Base-by-base conservation (phyloP, 2,888 invertebrate genomes). In the Rhagonycha fulva region DNA sequence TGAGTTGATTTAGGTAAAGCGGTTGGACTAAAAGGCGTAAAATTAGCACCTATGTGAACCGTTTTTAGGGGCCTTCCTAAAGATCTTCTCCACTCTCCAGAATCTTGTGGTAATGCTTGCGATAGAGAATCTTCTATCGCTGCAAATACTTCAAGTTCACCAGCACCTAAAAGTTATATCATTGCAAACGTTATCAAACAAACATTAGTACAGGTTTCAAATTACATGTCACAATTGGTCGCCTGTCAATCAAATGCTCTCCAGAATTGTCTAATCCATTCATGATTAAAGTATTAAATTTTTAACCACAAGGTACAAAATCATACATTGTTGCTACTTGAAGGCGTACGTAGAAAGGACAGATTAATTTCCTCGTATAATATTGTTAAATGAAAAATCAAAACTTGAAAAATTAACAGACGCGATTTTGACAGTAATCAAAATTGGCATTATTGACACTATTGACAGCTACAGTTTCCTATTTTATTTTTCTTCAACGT, bases 81-180 rank as follows among this genome's bases (percentile, higher is more conserved):
- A 0, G 96, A 95, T 79, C 98, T 91, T 81, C 95, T 92, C 98
- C 98, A 98, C 89, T 98, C 98, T 82, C 94, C 94, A 0, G 94
- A 91, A 85, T 98, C 98, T 84, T 94, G 92, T 0, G 97, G 96
- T 80, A 98, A 91, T 4, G 95, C 93, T 82, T 94, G 93, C 11
- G 93, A 89, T 71, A 97, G 89, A 80, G 93, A 93, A 71, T 94
- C 91, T 87, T 95, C 94, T 83, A 97, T 88, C n/a, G 93, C 92
- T 81, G 94, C 93, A 89, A 97, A 97, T 78, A 97, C 91, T 82
- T 94, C 94, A 87, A 93, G 91, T 87, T 96, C 96, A 79, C 97
- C 97, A 83, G 94, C 93, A 90, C 94, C 87, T 86, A 78, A 62
- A 82, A 81, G 75, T 68, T 67, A 60, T 11, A 28, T 68, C 9